phyloP scores from a whole-genome alignment of 2,797 vertebrate species.

The Artibeus lituratus region DNA sequence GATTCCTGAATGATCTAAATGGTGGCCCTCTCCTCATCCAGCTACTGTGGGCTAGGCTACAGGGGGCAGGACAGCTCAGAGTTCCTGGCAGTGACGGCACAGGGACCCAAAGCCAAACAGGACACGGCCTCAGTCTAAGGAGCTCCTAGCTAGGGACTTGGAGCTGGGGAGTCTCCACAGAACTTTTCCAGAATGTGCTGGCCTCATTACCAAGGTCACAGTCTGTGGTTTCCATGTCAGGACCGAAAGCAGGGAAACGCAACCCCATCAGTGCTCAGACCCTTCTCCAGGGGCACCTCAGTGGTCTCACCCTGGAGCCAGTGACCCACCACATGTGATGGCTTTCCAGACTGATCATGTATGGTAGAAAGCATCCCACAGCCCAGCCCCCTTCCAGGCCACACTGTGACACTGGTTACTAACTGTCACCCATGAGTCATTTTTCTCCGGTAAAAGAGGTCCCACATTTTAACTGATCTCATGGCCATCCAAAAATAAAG shows the following conservation, averaged over 20 bases:
- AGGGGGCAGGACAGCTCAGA: background rate
- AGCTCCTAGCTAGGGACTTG: background rate
- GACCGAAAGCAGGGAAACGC: background rate
- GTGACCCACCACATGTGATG: background rate
- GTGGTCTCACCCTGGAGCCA: background rate
- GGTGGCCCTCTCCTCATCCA: background rate
- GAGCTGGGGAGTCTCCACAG: background rate
- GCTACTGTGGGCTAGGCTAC: too few species aligned
- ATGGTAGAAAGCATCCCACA: background rate
- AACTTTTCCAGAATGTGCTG: background rate
- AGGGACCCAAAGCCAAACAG: background rate
- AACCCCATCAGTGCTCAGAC: too few species aligned
- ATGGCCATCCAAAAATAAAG: background rate
- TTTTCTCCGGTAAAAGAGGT: background rate
- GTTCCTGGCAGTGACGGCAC: fast-evolving
- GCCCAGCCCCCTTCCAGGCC: background rate
- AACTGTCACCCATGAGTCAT: background rate
- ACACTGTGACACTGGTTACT: background rate
- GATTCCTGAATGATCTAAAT: background rate
- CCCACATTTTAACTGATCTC: background rate
- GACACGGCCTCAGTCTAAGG: background rate
- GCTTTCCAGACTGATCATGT: background rate
- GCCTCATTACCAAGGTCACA: fast-evolving
- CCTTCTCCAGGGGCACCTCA: background rate
- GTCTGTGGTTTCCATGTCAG: background rate